Evolutionary conservation across 2,888 invertebrate genomes (phyloP), one percentile per base, ranked within the genome.

Genomic region (Clitarchus hookeri): DNA sequence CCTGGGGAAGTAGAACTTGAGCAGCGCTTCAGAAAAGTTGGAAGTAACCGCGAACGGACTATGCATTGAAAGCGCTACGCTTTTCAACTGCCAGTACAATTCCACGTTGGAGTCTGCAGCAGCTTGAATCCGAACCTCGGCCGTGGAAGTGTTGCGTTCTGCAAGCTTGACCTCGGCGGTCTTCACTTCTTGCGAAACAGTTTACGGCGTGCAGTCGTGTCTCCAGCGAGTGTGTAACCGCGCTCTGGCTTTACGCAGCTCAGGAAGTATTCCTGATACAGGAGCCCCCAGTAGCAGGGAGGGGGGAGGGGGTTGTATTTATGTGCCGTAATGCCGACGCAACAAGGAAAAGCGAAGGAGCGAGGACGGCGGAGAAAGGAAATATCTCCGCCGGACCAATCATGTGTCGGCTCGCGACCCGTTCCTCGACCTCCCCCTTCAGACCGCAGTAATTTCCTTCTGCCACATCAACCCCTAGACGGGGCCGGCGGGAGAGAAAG

Each of bases 321-420:
- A 82, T 36, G 82, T 36, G 36, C 25, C 36, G 82, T 82, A 82
- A 82, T 82, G 25, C 23, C 44, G 23, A 25, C 65, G 65, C 82
- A 36, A 82, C 82, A 82, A 36, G 82, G 82, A 36, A 23, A 36
- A 12, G 82, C 19, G 44, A 4, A 23, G 44, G 27, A 36, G 36
- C 27, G 19, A 13, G 82, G 25, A 82, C 23, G 84, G 44, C 16
- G 48, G 53, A 19, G 48, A 36, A 84, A 86, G 84, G 36, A 84
- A 84, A 53, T 80, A 86, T 79, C 36, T 84, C 84, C 79, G 80
- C 84, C 84, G 84, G 84, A 84, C 86, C 87, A 87, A 87, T 87
- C 84, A 84, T 84, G 84, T 83, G 84, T 80, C 80, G 84, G 86
- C 84, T 85, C 78, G 48, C 85, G 85, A 85, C 86, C 84, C 85